Percentiles rank a stretch among this genome's conserved stretches.
Evolutionary conservation across 2,888 invertebrate genomes (phyloP).

Genomic region (Argyresthia goedartella): DNA sequence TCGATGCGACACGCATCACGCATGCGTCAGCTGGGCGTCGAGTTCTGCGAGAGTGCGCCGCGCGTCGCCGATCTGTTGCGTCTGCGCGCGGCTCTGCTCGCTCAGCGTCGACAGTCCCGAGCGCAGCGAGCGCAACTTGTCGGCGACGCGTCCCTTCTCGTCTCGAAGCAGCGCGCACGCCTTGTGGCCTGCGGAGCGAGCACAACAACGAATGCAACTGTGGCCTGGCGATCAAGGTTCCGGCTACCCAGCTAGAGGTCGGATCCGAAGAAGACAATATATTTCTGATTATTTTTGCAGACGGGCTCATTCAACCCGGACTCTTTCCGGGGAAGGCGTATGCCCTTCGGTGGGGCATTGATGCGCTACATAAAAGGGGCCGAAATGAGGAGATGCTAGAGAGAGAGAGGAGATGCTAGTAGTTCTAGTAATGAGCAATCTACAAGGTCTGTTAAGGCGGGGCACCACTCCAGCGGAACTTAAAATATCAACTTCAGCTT

Average conservation of each 20-base stretch:
- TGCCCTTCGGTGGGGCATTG: no score
- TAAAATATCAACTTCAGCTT: no score
- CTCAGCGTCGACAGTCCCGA: slow-evolving; percentile 29
- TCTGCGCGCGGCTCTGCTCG: slow-evolving; percentile 28
- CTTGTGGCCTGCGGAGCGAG: slow-evolving; percentile 27
- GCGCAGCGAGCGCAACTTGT: slow-evolving; percentile 23
- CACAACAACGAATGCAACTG: neutral
- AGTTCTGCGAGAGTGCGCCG: slow-evolving; percentile 27
- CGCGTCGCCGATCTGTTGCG: slow-evolving; percentile 30
- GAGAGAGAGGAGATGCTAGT: no score
- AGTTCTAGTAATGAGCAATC: no score
- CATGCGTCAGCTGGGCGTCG: slow-evolving; percentile 30
- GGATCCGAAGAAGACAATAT: neutral
- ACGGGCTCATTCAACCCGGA: no score
- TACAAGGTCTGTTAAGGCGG: no score
- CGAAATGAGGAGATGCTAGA: no score
- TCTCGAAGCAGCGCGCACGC: slow-evolving; percentile 33
- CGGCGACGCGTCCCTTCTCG: slow-evolving; percentile 32
- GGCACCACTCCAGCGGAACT: no score
- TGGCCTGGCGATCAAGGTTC: neutral
- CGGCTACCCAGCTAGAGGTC: neutral
- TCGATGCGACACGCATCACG: neutral
- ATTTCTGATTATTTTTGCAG: neutral
- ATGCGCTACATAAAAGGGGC: no score
- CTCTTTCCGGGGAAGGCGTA: no score